Percentiles rank a stretch among this genome's conserved stretches.
Evolutionary conservation across 2,113 vertebrate species (phyloP).

Genomic region (Eulemur macaco): DNA sequence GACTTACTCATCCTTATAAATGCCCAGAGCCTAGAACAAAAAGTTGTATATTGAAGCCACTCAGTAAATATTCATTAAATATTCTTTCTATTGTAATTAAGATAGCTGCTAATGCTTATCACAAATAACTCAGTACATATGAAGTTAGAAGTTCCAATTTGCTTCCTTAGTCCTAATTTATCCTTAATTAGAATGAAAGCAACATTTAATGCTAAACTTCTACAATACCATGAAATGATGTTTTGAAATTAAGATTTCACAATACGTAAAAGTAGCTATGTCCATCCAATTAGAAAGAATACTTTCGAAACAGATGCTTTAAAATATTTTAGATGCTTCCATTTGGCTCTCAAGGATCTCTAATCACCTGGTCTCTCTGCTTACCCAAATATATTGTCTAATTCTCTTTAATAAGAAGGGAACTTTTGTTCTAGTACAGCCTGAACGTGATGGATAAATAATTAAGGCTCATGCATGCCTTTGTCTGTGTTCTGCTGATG

Average conservation of each 20-base stretch:
- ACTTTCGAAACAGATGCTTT: not conserved
- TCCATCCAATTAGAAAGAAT: not conserved
- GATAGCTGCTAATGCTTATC: not conserved
- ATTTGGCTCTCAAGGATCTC: not conserved
- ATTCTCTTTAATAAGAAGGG: not conserved
- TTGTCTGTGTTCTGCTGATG: not conserved
- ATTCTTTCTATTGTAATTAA: not conserved
- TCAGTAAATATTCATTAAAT: not conserved
- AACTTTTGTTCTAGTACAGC: not conserved
- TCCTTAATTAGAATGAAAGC: constrained; percentile 7
- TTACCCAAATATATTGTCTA: not conserved
- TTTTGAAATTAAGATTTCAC: not conserved
- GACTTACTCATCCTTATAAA: not conserved
- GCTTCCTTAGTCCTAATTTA: constrained; percentile 2
- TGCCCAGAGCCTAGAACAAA: not conserved
- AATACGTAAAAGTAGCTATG: not conserved
- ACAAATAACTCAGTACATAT: not conserved
- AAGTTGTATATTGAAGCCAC: not conserved
- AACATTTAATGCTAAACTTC: not conserved
- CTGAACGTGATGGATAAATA: not conserved
- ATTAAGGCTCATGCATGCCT: not conserved
- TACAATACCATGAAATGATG: not conserved
- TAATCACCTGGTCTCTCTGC: not conserved
- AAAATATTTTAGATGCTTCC: not conserved
- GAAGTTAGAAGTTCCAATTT: not conserved